phyloP scores from a whole-genome alignment of 2,797 vertebrate species.

The Amniataba percoides region DNA sequence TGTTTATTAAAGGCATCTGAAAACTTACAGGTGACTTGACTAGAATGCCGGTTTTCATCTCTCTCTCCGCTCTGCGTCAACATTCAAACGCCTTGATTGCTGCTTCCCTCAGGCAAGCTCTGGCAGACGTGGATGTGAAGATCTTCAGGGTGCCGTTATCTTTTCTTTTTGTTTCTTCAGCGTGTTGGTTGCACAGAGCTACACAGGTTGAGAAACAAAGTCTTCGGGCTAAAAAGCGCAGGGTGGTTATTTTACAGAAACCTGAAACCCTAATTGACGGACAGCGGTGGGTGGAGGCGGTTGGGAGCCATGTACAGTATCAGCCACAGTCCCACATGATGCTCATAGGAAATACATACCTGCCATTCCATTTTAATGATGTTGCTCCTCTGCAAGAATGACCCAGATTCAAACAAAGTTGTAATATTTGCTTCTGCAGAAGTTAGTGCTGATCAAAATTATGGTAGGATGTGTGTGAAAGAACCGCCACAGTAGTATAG shows the following conservation, averaged over 20 bases:
- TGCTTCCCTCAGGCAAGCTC: conserved; percentile 23
- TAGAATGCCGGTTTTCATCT: conserved; percentile 12
- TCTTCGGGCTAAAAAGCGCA: conserved; percentile 51
- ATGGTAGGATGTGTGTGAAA: conserved; percentile 8
- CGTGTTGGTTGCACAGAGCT: conserved; percentile 17
- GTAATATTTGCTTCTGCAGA: conserved; percentile 43
- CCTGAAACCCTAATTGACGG: conserved; percentile 58
- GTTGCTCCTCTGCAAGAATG: conserved; percentile 45
- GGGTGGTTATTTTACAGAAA: conserved; percentile 74
- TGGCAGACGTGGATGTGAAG: conserved; percentile 16
- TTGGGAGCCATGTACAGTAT: conserved; percentile 43
- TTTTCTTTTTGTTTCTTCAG: not conserved
- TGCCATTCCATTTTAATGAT: conserved; percentile 68
- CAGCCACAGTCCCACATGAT: conserved; percentile 35
- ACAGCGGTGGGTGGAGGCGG: conserved; percentile 58
- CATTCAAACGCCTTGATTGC: not conserved
- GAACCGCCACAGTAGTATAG: conserved; percentile 20
- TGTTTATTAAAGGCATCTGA: not conserved
- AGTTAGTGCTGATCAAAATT: conserved; percentile 28
- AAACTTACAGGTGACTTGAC: not conserved
- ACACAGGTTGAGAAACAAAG: conserved; percentile 48
- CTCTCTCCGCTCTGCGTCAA: not conserved
- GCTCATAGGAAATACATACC: conserved; percentile 56
- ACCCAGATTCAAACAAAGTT: conserved; percentile 43
- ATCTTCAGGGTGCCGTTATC: not conserved